Evolutionary conservation across 2,113 vertebrate species (phyloP), one percentile per base, ranked within the genome.

Genomic region (Lanius ludovicianus): DNA sequence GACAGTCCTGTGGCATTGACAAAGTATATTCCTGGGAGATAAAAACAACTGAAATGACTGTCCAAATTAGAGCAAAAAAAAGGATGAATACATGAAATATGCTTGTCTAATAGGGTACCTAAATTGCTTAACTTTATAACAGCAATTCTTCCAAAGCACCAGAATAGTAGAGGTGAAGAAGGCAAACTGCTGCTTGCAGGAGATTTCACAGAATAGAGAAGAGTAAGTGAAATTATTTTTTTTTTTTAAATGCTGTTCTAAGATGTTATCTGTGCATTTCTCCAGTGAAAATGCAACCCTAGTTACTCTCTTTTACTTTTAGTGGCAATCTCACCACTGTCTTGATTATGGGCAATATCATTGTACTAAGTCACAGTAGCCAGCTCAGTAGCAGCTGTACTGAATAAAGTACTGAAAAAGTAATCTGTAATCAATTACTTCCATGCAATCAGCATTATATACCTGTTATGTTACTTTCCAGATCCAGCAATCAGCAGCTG

Each of bases 361-460:
- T 37, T 77, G 42, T 93, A 74, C 22, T 77, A 65, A 68, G 55
- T 90, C 79, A 78, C 64, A 64, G 57, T 71, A 95, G 62, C 30
- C 62, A 86, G 42, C 42, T 35, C 4, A 2, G 53, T 84, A 81
- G 87, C 67, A 92, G 65, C 39, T 73, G 47, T 63, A 88, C 22
- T 5, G 13, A 71, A 47, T 37, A 76, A 59, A 90, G 55, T n/a
- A 82, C 63, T 74, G 44, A 83, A 84, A 86, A 89, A 35, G 55
- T 75, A 90, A 91, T 71, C 55, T 90, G 65, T 63, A 85, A 74
- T 77, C 62, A 83, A 90, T 95, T 93, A 90, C 39, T 93, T 89
- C 27, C 35, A 93, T 68, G 37, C 88, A 90, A 93, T 93, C 84
- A 95, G 17, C 37, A 74, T 76, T 84, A 78, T 71, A 83, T 46